Evolutionary conservation across 2,888 invertebrate species (phyloP).

Genomic region (Thereva nobilitata): DNA sequence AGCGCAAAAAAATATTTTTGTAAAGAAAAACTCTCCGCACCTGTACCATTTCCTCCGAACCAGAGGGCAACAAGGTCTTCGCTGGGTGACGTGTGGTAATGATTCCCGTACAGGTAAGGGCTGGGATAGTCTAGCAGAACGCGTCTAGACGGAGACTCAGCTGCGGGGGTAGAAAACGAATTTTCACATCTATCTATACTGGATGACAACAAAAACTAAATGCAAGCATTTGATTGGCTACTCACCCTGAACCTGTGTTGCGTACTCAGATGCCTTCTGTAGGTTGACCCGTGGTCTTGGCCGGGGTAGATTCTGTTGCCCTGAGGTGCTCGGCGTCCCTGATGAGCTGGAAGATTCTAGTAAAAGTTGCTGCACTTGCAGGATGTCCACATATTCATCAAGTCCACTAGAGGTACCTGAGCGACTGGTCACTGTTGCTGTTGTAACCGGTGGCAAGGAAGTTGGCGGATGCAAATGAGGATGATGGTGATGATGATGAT

Average conservation of each 20-base stretch:
- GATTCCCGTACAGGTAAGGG: conserved; percentile 58
- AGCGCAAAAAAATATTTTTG: too few relatives aligned
- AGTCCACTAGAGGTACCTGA: conserved; percentile 48
- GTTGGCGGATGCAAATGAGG: conserved; percentile 20
- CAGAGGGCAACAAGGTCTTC: conserved; percentile 75
- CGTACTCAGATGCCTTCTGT: conserved; percentile 58
- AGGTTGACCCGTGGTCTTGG: conserved; percentile 56
- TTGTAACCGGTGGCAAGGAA: background rate
- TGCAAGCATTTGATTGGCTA: conserved; percentile 4
- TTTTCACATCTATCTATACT: background rate
- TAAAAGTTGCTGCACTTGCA: conserved; percentile 77
- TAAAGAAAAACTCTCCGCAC: conserved; percentile 55
- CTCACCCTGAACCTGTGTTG: conserved; percentile 57
- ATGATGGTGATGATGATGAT: conserved; percentile 38
- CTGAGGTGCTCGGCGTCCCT: conserved; percentile 47
- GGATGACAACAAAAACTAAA: background rate
- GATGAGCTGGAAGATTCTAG: conserved; percentile 60
- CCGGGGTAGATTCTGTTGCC: conserved; percentile 52
- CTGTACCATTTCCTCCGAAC: conserved; percentile 69
- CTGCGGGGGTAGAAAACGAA: conserved; percentile 45
- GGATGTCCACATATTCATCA: conserved; percentile 82
- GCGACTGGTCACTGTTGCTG: conserved; percentile 15
- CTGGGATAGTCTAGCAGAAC: conserved; percentile 57
- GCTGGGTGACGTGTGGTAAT: conserved; percentile 65
- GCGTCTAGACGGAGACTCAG: conserved; percentile 59